Percentiles rank a stretch among this genome's conserved stretches.
Evolutionary conservation across 2,888 invertebrate species (phyloP).

Genomic region (Plebejus melissa): DNA sequence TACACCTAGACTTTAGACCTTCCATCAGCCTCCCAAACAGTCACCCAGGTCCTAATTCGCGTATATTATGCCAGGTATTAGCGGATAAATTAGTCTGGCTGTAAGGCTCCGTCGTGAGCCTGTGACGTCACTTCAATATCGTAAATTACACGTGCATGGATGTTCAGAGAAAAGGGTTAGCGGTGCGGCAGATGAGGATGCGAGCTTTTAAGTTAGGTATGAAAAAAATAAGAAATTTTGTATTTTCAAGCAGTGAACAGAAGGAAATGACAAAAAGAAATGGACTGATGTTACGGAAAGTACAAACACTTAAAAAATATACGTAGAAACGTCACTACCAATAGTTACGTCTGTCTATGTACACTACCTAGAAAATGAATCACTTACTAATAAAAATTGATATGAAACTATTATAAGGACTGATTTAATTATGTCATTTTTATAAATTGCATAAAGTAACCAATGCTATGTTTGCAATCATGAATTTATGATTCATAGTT

Average conservation of each 20-base stretch:
- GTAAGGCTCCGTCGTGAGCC: constrained; percentile 36
- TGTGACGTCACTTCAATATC: constrained; percentile 42
- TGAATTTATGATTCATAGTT: too few species aligned
- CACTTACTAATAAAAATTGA: too few species aligned
- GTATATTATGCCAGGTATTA: constrained; percentile 6
- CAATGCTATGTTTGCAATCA: too few species aligned
- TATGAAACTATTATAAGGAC: too few species aligned
- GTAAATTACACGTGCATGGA: constrained; percentile 43
- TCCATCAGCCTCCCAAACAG: background rate
- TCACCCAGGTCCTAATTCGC: background rate
- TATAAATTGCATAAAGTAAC: too few species aligned
- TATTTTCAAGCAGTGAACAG: background rate
- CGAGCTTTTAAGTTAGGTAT: background rate
- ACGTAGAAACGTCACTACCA: too few species aligned
- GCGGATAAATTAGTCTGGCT: constrained; percentile 4
- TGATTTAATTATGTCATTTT: too few species aligned
- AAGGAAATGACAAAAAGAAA: too few species aligned
- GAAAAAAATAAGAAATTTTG: background rate
- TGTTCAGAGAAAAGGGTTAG: constrained; percentile 31
- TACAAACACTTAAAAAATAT: too few species aligned
- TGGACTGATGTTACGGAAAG: too few species aligned
- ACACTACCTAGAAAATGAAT: too few species aligned
- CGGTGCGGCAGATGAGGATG: constrained; percentile 30
- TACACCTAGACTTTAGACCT: background rate
- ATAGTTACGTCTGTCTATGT: too few species aligned